A percentile compares a stretch with the other conserved stretches of the same genome.
Conservation (phyloP, 2,797 vertebrate species). For the Cryptoprocta ferox region DNA sequence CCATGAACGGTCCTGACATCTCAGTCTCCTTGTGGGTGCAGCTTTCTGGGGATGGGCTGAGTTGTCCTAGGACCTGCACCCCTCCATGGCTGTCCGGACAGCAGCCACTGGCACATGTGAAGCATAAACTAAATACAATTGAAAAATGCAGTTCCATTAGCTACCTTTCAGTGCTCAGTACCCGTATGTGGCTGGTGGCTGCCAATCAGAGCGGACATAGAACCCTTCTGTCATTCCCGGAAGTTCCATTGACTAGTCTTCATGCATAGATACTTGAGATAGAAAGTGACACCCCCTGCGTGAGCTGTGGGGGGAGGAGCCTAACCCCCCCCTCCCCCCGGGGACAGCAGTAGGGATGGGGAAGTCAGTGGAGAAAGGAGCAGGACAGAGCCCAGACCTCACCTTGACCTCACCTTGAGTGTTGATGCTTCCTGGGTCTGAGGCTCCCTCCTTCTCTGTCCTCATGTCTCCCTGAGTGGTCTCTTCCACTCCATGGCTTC, state of each 20-base stretch:
- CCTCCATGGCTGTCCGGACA: neutral
- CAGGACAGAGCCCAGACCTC: neutral
- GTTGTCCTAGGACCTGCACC: neutral
- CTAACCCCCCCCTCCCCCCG: too few species aligned
- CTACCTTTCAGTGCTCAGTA: neutral
- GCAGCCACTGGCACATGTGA: neutral
- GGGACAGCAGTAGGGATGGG: accelerated
- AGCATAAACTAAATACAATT: neutral
- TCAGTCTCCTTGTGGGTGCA: neutral
- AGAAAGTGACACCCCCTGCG: too few species aligned
- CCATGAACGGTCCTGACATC: neutral
- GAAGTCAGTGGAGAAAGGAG: neutral
- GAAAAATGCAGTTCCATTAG: neutral
- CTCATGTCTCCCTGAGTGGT: neutral
- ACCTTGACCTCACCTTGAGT: neutral
- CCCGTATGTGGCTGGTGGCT: neutral
- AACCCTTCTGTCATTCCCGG: neutral
- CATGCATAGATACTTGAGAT: neutral
- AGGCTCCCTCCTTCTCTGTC: neutral
- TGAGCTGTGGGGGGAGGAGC: neutral
- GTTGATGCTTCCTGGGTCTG: accelerated
- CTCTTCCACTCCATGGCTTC: neutral
- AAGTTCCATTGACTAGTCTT: neutral
- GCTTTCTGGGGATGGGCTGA: neutral
- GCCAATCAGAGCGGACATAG: neutral